Evolutionary conservation across 1,140 invertebrate species (phyloP).

Genomic region (Eufriesea mexicana): DNA sequence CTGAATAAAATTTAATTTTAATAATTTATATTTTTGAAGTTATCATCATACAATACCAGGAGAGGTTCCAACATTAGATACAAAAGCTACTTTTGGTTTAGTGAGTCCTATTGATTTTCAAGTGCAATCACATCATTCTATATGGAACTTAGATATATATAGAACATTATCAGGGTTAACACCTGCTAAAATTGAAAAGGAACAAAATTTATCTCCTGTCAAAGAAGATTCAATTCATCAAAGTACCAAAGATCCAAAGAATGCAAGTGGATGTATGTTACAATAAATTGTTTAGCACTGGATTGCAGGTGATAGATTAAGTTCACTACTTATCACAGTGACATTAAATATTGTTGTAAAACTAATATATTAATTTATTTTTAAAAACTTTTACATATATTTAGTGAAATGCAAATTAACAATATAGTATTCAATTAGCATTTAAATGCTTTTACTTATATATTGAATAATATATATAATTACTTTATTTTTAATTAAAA

Average conservation of each 20-base stretch:
- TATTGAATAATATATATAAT: background rate
- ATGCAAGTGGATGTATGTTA: conserved; percentile 85
- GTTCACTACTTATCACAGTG: conserved; percentile 11
- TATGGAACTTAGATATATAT: conserved; percentile 83
- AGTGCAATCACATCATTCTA: conserved; percentile 82
- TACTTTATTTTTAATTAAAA: conserved; percentile 9
- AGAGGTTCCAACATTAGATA: conserved; percentile 85
- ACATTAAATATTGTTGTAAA: conserved; percentile 17
- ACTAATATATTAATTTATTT: conserved; percentile 17
- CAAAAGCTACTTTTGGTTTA: conserved; percentile 87
- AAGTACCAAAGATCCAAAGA: conserved; percentile 86
- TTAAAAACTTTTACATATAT: background rate
- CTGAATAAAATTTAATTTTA: conserved; percentile 12
- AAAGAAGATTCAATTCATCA: conserved; percentile 86
- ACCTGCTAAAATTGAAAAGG: conserved; percentile 73
- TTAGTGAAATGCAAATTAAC: conserved; percentile 16
- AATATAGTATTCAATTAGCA: conserved; percentile 31
- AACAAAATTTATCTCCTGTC: conserved; percentile 85
- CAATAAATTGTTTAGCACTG: conserved; percentile 72
- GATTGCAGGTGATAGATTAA: conserved; percentile 26
- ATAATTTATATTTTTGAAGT: conserved; percentile 73
- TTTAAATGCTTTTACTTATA: conserved; percentile 14
- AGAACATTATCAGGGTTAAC: conserved; percentile 58
- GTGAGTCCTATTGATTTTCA: conserved; percentile 86
- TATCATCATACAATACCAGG: conserved; percentile 87